Evolutionary conservation across 2,888 invertebrate species (phyloP).

Genomic region (Hipparchia semele): DNA sequence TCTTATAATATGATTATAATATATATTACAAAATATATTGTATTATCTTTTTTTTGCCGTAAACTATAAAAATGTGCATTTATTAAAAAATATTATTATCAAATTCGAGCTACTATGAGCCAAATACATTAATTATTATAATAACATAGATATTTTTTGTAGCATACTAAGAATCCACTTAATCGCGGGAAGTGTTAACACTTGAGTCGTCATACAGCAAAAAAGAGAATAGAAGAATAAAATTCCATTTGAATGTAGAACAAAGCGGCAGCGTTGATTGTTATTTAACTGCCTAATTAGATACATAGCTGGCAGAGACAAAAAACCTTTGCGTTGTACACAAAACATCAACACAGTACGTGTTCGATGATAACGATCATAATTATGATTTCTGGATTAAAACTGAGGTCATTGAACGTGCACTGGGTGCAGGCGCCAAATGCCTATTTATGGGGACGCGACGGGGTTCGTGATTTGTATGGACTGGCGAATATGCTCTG

Average conservation of each 20-base stretch:
- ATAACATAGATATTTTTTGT: slow-evolving; percentile 1
- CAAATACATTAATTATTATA: background rate
- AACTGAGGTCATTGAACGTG: slow-evolving; percentile 53
- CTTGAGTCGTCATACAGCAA: slow-evolving; percentile 19
- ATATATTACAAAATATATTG: no score
- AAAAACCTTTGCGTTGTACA: slow-evolving; percentile 53
- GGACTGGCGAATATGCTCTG: slow-evolving; percentile 33
- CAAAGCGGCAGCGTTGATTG: slow-evolving; percentile 50
- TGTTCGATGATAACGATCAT: slow-evolving; percentile 62
- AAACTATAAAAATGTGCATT: background rate
- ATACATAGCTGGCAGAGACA: slow-evolving; percentile 39
- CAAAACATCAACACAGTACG: slow-evolving; percentile 67
- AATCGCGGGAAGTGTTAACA: slow-evolving; percentile 5
- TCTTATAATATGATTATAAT: no score
- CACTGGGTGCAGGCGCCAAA: slow-evolving; percentile 30
- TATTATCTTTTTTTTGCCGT: no score
- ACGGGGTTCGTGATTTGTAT: slow-evolving; percentile 31
- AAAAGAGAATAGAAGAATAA: slow-evolving; percentile 9
- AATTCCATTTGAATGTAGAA: slow-evolving; percentile 33
- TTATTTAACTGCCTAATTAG: slow-evolving; percentile 57
- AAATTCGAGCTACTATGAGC: background rate
- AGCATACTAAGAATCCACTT: background rate
- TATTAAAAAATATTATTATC: background rate
- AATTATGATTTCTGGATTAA: slow-evolving; percentile 67
- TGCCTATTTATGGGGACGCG: slow-evolving; percentile 35